Base-by-base conservation (phyloP, 1,140 invertebrate genomes). In the Melipona quadrifasciata region DNA sequence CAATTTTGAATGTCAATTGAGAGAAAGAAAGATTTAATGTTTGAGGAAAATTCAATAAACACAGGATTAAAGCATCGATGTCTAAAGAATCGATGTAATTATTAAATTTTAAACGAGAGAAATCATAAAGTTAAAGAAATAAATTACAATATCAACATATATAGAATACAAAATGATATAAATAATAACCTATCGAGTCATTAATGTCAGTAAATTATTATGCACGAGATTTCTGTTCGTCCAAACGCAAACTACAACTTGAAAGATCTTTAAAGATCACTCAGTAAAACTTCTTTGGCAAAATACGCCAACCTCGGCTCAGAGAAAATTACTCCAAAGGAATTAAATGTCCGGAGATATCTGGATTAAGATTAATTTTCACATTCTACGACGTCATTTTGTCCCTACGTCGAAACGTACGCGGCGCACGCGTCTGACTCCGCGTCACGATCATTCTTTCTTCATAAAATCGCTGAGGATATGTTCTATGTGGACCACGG, bases 401-500 rank as follows among this genome's bases (percentile, higher is more conserved):
- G 2, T 0, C 27, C 0, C 24, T 19, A 6, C 39, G 2, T 39
- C 5, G 5, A 47, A 73, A 58, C 8, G 31, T n/a, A 1, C 24
- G 34, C 1, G 57, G 17, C 16, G 14, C 24, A 17, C 47, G 2
- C 16, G 19, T 16, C 17, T 16, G 21, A 11, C 27, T 4, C 53
- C n/a, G 8, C 31, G 11, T 27, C 70, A 64, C 14, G n/a, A 79
- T 90, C 72, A 90, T 58, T 91, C 73, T 55, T 93, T 93, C 34
- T 92, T 93, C 89, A 92, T 92, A 57, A 93, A 92, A 21, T 93
- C 90, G 27, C 91, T 93, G 14, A 94, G 86, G 58, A 93, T 92
- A 11, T 90, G 82, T 21, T 93, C 91, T 27, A 93, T 93, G 67
- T 92, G 90, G 17, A 93, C 90, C 0, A 94, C 93, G 0, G 93